A percentile compares a stretch with the other conserved stretches of the same genome.
Evolutionary conservation across 2,888 invertebrate species (phyloP).

Genomic region (Eledone cirrhosa): DNA sequence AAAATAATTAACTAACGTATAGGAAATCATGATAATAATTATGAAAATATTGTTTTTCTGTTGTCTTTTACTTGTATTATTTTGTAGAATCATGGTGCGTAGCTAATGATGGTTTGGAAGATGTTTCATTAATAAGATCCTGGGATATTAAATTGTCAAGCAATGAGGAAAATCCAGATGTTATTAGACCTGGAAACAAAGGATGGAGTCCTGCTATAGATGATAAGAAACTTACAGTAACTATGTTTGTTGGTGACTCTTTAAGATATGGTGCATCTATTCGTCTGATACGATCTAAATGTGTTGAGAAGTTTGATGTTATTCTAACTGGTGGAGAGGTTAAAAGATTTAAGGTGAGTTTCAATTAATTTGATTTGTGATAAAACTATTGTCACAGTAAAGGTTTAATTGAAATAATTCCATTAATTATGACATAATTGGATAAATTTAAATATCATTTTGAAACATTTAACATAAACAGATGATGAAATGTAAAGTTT

Average conservation of each 20-base stretch:
- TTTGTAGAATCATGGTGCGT: not conserved
- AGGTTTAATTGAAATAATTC: too few species aligned
- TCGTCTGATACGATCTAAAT: not conserved
- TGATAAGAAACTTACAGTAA: slow-evolving; percentile 8
- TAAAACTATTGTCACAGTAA: too few species aligned
- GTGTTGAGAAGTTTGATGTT: not conserved
- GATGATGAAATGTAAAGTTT: too few species aligned
- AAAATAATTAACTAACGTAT: not conserved
- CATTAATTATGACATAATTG: too few species aligned
- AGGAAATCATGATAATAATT: not conserved
- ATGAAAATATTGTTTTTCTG: not conserved
- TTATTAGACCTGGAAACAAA: slow-evolving; percentile 9
- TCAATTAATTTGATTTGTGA: not conserved
- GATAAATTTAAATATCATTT: not conserved
- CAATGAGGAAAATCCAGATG: slow-evolving; percentile 12
- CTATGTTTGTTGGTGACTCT: slow-evolving; percentile 2
- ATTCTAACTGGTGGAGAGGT: not conserved
- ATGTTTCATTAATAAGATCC: not conserved
- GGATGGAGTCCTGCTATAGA: slow-evolving; percentile 4
- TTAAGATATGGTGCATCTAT: slow-evolving; percentile 1
- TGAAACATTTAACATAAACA: too few species aligned
- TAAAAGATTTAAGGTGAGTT: slow-evolving; percentile 1
- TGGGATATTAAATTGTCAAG: slow-evolving; percentile 12
- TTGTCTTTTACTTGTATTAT: not conserved
- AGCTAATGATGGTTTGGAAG: not conserved